Evolutionary conservation across 1,140 invertebrate species (phyloP).

Genomic region (Drosophila gunungcola): DNA sequence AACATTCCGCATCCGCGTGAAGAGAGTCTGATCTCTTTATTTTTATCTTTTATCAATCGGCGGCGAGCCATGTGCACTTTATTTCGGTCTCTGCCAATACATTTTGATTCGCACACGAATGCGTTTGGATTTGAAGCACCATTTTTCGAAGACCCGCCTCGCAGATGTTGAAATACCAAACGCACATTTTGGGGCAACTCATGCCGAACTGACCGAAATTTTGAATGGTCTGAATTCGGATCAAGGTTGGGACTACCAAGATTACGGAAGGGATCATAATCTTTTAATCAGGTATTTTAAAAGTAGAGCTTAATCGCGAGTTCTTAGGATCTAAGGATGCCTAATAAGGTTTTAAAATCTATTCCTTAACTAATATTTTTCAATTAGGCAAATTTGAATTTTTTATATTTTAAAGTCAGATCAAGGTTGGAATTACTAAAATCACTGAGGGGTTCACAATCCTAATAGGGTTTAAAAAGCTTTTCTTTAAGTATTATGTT

Average conservation of each 20-base stretch:
- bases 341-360: no score
- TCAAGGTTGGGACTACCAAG: neutral
- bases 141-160: neutral
- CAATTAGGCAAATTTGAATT: no score
- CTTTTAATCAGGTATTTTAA: no score
- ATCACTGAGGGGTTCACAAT: no score
- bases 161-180: neutral
- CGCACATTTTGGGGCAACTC: neutral
- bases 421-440: no score
- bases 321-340: no score
- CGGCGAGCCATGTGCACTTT: constrained; percentile 64
- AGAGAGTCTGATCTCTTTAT: constrained; percentile 63
- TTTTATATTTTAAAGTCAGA: no score
- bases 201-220: constrained; percentile 2
- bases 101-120: constrained; percentile 44
- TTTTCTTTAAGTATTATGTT: no score
- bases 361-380: no score
- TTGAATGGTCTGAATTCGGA: neutral
- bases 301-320: no score
- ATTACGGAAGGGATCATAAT: no score
- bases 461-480: no score
- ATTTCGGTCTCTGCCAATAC: constrained; percentile 72
- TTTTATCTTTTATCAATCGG: constrained; percentile 81
- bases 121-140: constrained; percentile 11
- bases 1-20: constrained; percentile 50